These are phyloP conservation scores for Glandiceps talaboti DNA, from an alignment of 53 echinoderm and acorn worm species.

Conservation along the genomic window DNA sequence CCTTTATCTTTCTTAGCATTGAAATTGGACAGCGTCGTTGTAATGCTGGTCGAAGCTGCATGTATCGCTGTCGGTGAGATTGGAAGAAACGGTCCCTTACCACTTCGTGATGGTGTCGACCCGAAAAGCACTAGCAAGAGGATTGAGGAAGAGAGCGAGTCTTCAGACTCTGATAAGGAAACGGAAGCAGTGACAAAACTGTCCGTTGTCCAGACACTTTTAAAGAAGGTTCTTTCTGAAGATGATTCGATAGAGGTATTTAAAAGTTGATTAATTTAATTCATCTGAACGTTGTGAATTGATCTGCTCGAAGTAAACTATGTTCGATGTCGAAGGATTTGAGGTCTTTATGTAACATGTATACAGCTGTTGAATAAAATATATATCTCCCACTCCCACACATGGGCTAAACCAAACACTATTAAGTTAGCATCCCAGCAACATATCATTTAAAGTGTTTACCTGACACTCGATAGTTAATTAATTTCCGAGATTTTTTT, in stretches of 20 bases:
- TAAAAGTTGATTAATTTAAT: no score
- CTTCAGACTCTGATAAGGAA: background rate
- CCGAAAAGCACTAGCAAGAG: background rate
- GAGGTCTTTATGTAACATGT: no score
- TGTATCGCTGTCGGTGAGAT: slow-evolving; percentile 44
- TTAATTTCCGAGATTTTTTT: no score
- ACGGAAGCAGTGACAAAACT: background rate
- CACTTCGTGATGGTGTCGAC: slow-evolving; percentile 31
- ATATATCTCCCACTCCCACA: no score
- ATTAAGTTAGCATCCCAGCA: no score
- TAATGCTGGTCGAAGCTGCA: slow-evolving; percentile 39
- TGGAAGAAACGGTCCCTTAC: slow-evolving; percentile 38
- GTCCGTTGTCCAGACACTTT: background rate
- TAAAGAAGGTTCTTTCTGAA: background rate
- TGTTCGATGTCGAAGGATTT: no score
- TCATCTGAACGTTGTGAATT: no score
- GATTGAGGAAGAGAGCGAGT: background rate
- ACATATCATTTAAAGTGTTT: no score
- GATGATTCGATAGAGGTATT: background rate
- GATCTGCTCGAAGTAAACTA: no score
- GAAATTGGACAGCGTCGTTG: slow-evolving; percentile 32
- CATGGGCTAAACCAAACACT: no score
- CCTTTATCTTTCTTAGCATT: slow-evolving; percentile 28
- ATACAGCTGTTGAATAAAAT: no score
- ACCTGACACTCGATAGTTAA: no score